These are phyloP conservation scores for Cynopterus brachyotis DNA, from an alignment of 2,113 vertebrate genomes.

Conservation along the genomic window DNA sequence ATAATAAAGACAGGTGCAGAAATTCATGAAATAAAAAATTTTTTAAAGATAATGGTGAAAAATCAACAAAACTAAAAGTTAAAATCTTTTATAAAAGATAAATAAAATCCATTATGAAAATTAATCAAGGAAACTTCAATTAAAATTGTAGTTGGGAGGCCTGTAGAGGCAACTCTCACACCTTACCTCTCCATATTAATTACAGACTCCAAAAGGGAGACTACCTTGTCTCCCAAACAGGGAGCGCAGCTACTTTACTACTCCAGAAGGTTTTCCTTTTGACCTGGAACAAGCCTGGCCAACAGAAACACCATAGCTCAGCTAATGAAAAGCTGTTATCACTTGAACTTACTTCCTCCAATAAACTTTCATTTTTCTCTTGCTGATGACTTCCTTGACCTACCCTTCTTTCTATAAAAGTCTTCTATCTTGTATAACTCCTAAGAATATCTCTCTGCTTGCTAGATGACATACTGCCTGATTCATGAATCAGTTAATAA, in stretches of 20 bases:
- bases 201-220: not conserved
- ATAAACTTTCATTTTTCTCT: not conserved
- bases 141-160: not conserved
- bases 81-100: not conserved
- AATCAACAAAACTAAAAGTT: slow-evolving; percentile 16
- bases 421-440: not conserved
- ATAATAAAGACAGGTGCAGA: not conserved
- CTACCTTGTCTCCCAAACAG: not conserved
- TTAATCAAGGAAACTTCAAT: not conserved
- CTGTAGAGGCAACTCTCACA: not conserved
- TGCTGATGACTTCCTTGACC: not conserved
- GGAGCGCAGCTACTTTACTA: not conserved
- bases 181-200: not conserved
- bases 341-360: not conserved
- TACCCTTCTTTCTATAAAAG: not conserved
- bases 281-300: not conserved
- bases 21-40: not conserved
- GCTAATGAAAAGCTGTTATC: not conserved
- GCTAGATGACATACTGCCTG: not conserved
- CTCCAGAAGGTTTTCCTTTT: not conserved
- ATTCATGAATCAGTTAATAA: not conserved
- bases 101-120: not conserved
- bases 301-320: not conserved
- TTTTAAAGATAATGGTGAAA: not conserved
- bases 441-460: not conserved